Percentiles rank a stretch among this genome's conserved stretches.
phyloP scores from a whole-genome alignment of 2,888 invertebrate species.

The Celastrina argiolus region DNA sequence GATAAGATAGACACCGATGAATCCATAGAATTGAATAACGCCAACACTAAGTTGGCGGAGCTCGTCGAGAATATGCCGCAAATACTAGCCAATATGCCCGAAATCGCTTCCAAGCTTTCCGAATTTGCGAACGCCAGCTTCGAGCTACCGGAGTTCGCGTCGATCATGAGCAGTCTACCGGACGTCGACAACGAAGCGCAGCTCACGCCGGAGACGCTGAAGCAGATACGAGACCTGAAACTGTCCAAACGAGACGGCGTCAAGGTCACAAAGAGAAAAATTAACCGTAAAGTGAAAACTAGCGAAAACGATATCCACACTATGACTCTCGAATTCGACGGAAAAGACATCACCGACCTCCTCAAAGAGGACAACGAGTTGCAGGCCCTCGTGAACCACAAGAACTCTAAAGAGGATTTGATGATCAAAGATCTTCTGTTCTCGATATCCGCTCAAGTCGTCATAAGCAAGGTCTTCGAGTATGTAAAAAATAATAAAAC shows the following conservation, averaged over 20 bases:
- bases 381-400: conserved; percentile 51
- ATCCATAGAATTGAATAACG: conserved; percentile 45
- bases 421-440: conserved; percentile 52
- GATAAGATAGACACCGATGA: conserved; percentile 57
- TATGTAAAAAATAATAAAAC: conserved; percentile 58
- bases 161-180: conserved; percentile 61
- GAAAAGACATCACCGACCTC: conserved; percentile 54
- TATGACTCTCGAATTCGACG: conserved; percentile 53
- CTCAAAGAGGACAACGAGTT: conserved; percentile 59
- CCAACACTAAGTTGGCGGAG: conserved; percentile 57
- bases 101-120: conserved; percentile 58
- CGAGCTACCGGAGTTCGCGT: conserved; percentile 64
- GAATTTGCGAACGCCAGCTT: conserved; percentile 61
- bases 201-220: conserved; percentile 66
- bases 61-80: conserved; percentile 68
- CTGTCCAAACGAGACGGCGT: conserved; percentile 61
- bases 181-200: conserved; percentile 63
- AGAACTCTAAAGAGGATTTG: conserved; percentile 55
- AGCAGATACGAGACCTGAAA: conserved; percentile 68
- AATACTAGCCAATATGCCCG: conserved; percentile 67
- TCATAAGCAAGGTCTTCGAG: conserved; percentile 64
- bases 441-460: conserved; percentile 62
- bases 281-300: conserved; percentile 53
- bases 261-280: conserved; percentile 69
- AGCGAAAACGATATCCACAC: conserved; percentile 49